Evolutionary conservation across 2,113 vertebrate genomes (phyloP).

Genomic region (Sceloporus undulatus): DNA sequence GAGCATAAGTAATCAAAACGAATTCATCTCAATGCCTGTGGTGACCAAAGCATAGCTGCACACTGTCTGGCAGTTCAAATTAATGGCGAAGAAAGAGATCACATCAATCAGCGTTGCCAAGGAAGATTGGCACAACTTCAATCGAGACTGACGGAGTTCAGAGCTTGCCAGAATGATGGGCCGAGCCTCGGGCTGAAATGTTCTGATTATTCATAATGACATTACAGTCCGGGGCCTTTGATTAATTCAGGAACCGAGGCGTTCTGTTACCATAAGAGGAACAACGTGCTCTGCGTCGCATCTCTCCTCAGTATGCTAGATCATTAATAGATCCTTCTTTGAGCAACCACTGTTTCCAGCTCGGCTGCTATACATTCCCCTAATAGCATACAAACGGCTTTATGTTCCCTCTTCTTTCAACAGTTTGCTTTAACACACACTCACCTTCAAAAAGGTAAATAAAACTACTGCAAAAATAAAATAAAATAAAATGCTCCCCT

Average conservation of each 20-base stretch:
- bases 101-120: constrained; percentile 69
- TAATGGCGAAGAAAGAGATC: constrained; percentile 68
- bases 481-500: not conserved
- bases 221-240: constrained; percentile 60
- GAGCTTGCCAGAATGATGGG: constrained; percentile 68
- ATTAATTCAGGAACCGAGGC: constrained; percentile 67
- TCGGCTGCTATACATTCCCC: not conserved
- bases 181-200: constrained; percentile 64
- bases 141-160: constrained; percentile 66
- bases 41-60: constrained; percentile 71
- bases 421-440: constrained; percentile 25
- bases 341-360: not conserved
- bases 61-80: constrained; percentile 70
- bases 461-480: constrained; percentile 27
- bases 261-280: constrained; percentile 52
- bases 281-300: constrained; percentile 18
- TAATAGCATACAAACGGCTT: not conserved
- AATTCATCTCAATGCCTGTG: constrained; percentile 68
- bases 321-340: constrained; percentile 1
- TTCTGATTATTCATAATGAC: constrained; percentile 73
- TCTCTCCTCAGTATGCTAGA: not conserved
- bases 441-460: constrained; percentile 51
- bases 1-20: constrained; percentile 67
- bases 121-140: constrained; percentile 71
- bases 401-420: not conserved